phyloP scores from a whole-genome alignment of 2,888 invertebrate genomes.

The Isotomurus palustris region DNA sequence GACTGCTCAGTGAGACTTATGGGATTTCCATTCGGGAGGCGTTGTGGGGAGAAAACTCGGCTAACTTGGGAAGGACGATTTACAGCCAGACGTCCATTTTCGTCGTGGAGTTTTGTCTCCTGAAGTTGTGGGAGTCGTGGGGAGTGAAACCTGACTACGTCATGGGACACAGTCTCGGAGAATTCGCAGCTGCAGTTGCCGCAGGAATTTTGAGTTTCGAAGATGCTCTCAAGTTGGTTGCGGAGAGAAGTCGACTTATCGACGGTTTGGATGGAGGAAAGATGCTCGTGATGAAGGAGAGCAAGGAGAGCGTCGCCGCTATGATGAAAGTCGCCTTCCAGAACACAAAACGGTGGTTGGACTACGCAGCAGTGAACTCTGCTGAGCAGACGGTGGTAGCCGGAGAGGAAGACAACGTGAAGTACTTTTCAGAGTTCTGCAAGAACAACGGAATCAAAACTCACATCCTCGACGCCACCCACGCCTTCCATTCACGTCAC shows the following conservation, averaged over 20 bases:
- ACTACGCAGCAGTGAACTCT: constrained; percentile 30
- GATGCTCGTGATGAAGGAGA: constrained; percentile 32
- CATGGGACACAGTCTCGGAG: constrained; percentile 33
- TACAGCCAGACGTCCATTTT: constrained; percentile 35
- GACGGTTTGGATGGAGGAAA: constrained; percentile 26
- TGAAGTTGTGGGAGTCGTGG: constrained; percentile 26
- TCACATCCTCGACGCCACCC: constrained; percentile 14
- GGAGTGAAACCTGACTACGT: constrained; percentile 28
- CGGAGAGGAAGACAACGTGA: constrained; percentile 3
- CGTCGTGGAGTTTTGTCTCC: constrained; percentile 25
- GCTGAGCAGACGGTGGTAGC: constrained; percentile 33
- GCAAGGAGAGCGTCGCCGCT: constrained; percentile 4
- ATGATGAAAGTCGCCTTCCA: constrained; percentile 1
- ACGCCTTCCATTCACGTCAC: constrained; percentile 27
- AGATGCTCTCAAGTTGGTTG: constrained; percentile 30
- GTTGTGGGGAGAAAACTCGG: constrained; percentile 4
- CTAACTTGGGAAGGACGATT: constrained; percentile 15
- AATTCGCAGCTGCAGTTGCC: constrained; percentile 33
- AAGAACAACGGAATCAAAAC: constrained; percentile 9
- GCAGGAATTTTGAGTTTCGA: constrained; percentile 20
- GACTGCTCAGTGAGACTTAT: background rate
- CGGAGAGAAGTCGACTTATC: constrained; percentile 29
- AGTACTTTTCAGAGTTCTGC: constrained; percentile 2
- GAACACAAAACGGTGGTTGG: constrained; percentile 14
- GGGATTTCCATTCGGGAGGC: constrained; percentile 15